Base-by-base conservation (phyloP, 2,888 invertebrate genomes). In the Acrobasis suavella region DNA sequence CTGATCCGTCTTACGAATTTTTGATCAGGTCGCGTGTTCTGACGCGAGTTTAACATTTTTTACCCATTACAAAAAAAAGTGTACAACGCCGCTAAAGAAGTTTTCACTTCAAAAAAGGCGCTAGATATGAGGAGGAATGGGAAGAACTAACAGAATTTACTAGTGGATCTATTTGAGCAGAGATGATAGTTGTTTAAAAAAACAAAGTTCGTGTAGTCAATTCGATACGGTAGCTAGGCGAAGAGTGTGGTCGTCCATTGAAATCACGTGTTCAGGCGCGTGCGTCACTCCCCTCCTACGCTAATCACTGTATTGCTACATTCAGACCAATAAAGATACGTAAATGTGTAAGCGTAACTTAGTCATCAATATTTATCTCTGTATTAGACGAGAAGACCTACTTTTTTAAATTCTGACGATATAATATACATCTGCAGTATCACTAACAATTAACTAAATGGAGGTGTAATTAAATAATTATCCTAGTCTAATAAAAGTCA, bases 401-500 rank as follows among this genome's bases (percentile, higher is more conserved):
- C 32, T 32, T 32, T 32, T 32, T 32, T 32, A 32, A 32, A 32
- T 32, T 32, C 32, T 32, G 32, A 32, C 7, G 32, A 7, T 32
- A 32, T 6, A 32, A 32, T 32, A 32, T 7, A 32, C 32, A 32
- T 32, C 32, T 32, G 32, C 32, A 32, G 32, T 17, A 50, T 16
- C 17, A 17, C 50, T 50, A 16, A 16, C 50, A 16, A 16, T 50
- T 16, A 1, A 50, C 9, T 16, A 37, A 39, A 38, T 39, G 15
- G 39, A 15, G 7, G 9, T 15, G 32, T 15, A 16, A 38, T 55
- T 38, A 55, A n/a, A 15, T 14, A 9, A 15, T 3, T 12, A n/a
- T 1, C 14, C 14, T 49, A 16, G 56, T 60, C 22, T 58, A 66
- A 62, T 67, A 68, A 68, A 67, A 73, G 61, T 63, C 32, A 49